Evolutionary conservation across 2,113 vertebrate species (phyloP), one percentile per base, ranked within the genome.

Genomic region (Ceyx cyanopectus): DNA sequence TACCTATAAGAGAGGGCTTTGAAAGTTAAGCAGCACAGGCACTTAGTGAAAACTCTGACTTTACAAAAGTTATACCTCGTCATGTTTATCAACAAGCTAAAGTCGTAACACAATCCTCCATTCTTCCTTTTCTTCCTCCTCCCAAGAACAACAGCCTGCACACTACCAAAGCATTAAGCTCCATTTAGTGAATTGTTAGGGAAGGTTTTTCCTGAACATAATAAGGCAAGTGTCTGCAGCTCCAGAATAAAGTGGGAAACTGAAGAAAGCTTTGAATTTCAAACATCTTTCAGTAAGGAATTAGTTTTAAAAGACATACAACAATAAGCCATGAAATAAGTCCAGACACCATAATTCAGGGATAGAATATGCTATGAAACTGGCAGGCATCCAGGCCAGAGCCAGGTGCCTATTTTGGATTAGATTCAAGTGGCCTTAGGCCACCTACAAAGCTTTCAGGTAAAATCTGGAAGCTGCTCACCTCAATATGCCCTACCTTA

Each of bases 401-500:
- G 97, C 98, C 98, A 98, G 98, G 98, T 98, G 98, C 97, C 97
- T 98, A 76, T 68, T 93, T 94, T 98, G 97, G 98, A 97, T 95
- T 68, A 16, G 76, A 92, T 96, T 98, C 97, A 98, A 98, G 95
- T 97, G 96, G 98, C 97, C 98, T 93, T 85, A 91, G 95, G 98
- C 97, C 98, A 98, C 98, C 98, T 98, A 97, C 85, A 8, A 90
- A 96, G 97, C 96, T 81, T 96, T 96, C 97, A 98, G 97, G 97
- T 97, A 97, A 90, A 92, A 93, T 95, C 89, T 94, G 92, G 95
- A 96, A 94, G 95, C 90, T 8, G 84, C 94, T 97, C 93, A 95
- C 97, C 97, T 97, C 93, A 37, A 7, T 96, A 72, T 97, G 95
- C 95, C 93, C 90, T 85, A 61, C 90, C 72, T 60, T 87, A 78